These are phyloP conservation scores for Brachypterus glaber DNA, from an alignment of 2,888 invertebrate genomes.

Conservation along the genomic window DNA sequence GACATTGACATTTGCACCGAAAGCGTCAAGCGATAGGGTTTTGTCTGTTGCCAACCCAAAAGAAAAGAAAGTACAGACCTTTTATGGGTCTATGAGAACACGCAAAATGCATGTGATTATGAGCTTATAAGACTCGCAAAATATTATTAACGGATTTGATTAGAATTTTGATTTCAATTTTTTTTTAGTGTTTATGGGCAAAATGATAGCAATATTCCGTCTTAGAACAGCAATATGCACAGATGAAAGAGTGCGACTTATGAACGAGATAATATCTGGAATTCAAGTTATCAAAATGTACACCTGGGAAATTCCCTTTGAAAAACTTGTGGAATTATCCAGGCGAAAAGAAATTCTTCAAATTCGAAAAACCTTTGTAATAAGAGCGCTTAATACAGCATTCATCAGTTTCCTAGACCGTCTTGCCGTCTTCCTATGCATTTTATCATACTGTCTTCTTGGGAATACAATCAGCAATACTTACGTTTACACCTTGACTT, in stretches of 20 bases:
- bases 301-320: conserved; percentile 29
- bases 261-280: conserved; percentile 62
- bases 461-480: conserved; percentile 48
- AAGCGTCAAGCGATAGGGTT: no score
- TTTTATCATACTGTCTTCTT: conserved; percentile 62
- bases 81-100: no score
- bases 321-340: conserved; percentile 23
- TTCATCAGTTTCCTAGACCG: conserved; percentile 69
- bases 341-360: conserved; percentile 57
- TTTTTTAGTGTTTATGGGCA: conserved; percentile 31
- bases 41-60: no score
- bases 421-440: conserved; percentile 70
- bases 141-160: conserved; percentile 1
- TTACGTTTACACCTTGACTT: conserved; percentile 63
- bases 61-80: no score
- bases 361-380: conserved; percentile 52
- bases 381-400: conserved; percentile 54
- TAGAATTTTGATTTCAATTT: no score
- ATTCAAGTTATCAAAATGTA: conserved; percentile 32
- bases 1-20: no score
- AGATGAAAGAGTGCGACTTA: conserved; percentile 54
- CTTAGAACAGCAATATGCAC: conserved; percentile 49
- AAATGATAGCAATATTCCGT: conserved; percentile 31
- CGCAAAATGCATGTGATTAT: no score
- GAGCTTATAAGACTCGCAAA: no score